Conservation (phyloP, 2,113 vertebrate species). For the Talpa occidentalis region DNA sequence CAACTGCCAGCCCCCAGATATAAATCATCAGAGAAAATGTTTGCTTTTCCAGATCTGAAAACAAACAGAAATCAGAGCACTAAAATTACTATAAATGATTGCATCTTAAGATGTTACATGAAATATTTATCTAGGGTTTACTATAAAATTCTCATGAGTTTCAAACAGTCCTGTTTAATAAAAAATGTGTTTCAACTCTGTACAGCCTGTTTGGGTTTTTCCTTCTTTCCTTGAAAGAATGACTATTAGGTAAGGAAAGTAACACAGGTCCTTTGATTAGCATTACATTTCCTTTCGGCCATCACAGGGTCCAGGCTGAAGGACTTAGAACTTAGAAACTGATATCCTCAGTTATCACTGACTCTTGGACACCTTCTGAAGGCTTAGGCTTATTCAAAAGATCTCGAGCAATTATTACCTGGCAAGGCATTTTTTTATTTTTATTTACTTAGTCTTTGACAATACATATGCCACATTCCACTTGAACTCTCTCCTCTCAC, state of each 20-base stretch:
- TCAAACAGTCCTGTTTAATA: constrained; percentile 48
- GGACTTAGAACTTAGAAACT: neutral
- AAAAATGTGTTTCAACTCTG: neutral
- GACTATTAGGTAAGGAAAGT: neutral
- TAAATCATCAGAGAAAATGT: constrained; percentile 63
- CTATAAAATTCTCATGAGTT: constrained; percentile 45
- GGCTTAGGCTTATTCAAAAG: neutral
- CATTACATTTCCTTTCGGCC: neutral
- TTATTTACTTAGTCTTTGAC: neutral
- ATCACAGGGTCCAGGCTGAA: neutral
- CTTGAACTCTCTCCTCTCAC: neutral
- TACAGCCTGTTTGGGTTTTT: neutral
- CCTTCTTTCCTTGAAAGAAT: neutral
- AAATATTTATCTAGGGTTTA: constrained; percentile 68
- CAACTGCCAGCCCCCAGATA: constrained; percentile 59
- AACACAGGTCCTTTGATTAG: neutral
- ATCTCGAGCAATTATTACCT: neutral
- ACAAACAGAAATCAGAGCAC: constrained; percentile 72
- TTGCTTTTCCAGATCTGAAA: constrained; percentile 73
- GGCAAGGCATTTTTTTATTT: neutral
- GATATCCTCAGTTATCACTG: neutral
- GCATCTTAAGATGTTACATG: constrained; percentile 58
- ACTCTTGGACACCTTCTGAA: neutral
- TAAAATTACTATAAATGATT: constrained; percentile 64
- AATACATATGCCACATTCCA: neutral